phyloP scores from a whole-genome alignment of 2,113 vertebrate species.

The Clarias gariepinus region DNA sequence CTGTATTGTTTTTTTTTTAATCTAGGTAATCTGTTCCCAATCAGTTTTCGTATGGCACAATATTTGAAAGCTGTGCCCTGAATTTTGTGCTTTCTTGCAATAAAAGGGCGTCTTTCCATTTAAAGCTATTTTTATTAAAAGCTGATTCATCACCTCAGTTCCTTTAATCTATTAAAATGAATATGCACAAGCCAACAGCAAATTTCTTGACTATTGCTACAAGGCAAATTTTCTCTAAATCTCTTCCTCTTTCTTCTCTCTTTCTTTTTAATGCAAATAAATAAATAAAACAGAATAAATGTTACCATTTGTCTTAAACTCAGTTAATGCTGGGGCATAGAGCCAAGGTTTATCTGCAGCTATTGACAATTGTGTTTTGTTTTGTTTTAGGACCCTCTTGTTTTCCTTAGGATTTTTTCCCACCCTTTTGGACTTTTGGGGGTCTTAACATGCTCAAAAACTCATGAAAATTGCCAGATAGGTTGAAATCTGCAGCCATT shows the following conservation, averaged over 20 bases:
- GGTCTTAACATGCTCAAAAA: too few relatives aligned
- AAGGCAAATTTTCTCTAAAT: too few relatives aligned
- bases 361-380: neutral
- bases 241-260: too few relatives aligned
- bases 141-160: constrained; percentile 13
- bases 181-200: constrained; percentile 7
- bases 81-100: neutral
- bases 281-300: too few relatives aligned
- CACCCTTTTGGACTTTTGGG: too few relatives aligned
- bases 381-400: neutral
- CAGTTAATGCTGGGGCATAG: too few relatives aligned
- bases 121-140: neutral
- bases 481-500: too few relatives aligned
- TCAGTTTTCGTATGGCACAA: neutral
- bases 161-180: constrained; percentile 10
- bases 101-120: neutral
- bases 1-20: neutral
- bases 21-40: neutral
- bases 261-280: neutral
- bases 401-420: too few relatives aligned
- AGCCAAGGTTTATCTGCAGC: neutral
- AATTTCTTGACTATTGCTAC: too few relatives aligned
- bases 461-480: too few relatives aligned
- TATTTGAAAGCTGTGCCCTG: neutral
- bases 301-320: too few relatives aligned